phyloP scores from a whole-genome alignment of 2,888 invertebrate genomes.

The Drosophila fungiperda region DNA sequence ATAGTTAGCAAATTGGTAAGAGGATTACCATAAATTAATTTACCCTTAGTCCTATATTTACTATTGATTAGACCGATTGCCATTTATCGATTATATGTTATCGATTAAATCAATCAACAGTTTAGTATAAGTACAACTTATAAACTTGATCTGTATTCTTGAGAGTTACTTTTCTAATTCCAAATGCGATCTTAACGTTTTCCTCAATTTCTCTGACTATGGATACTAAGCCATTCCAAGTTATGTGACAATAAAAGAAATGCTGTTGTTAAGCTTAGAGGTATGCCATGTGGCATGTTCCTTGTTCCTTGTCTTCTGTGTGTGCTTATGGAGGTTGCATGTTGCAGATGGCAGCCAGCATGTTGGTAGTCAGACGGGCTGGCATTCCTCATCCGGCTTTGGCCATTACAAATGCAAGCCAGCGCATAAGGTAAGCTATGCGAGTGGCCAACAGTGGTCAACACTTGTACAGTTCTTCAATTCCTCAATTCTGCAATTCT shows the following conservation, averaged over 20 bases:
- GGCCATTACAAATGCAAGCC: conserved; percentile 72
- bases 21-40: not conserved
- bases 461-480: conserved; percentile 5
- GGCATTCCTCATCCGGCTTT: conserved; percentile 69
- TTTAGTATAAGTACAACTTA: not conserved
- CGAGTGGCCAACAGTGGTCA: conserved; percentile 29
- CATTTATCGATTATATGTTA: not conserved
- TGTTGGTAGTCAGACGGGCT: conserved; percentile 5
- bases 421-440: conserved; percentile 65
- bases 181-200: conserved; percentile 8
- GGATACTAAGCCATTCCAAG: conserved; percentile 7
- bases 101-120: not conserved
- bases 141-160: not conserved
- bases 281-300: conserved; percentile 50
- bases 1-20: not conserved
- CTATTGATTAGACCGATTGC: too few species aligned
- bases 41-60: not conserved
- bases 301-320: conserved; percentile 33
- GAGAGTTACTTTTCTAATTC: not conserved
- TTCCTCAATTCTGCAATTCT: not conserved
- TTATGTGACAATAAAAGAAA: conserved; percentile 25
- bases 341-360: not conserved
- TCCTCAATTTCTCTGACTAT: not conserved
- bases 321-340: conserved; percentile 5
- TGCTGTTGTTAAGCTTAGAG: conserved; percentile 25